Evolutionary conservation across 2,888 invertebrate species (phyloP), one percentile per base, ranked within the genome.

Genomic region (Oscheius sp.): DNA sequence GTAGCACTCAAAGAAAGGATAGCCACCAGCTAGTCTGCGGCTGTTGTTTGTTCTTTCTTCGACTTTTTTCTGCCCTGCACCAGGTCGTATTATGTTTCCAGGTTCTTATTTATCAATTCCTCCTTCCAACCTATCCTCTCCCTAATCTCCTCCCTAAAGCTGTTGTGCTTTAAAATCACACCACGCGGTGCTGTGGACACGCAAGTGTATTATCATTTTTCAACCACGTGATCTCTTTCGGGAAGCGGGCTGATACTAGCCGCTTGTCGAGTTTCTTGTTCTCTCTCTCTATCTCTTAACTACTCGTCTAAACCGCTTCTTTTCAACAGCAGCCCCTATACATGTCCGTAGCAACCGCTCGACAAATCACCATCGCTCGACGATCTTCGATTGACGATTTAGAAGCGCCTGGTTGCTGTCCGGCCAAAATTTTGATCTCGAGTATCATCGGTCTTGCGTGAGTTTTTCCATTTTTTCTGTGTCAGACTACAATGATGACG

Each of bases 361-460:
- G 62, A 35, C 62, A 60, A 53, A 35, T 63, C 51, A 62, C 29
- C 57, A 47, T 72, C 21, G 72, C 72, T 50, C 79, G 83, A 57
- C 78, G 77, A 62, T 63, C 78, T 33, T 82, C 81, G 3, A 73
- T 79, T 66, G 84, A 85, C 71, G 70, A 72, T 71, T 50, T 80
- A 51, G 78, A 80, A n/a, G 84, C 80, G 29, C 82, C 84, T 35
- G 86, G 87, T 13, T 88, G 88, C 73, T 88, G 87, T 77, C 84
- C 87, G 37, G 85, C 86, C 7, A 88, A 88, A 77, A 78, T 85
- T 35, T 76, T 88, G 60, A 84, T 88, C n/a, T 88, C 87, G n/a
- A 87, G 85, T 76, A 77, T 88, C n/a, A 75, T 88, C 73, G 81
- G 84, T 63, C 84, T 88, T 73, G 85, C 85, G 87, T 87, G 84